Conservation (phyloP, 2,888 invertebrate genomes). For the Smittia sp. region DNA sequence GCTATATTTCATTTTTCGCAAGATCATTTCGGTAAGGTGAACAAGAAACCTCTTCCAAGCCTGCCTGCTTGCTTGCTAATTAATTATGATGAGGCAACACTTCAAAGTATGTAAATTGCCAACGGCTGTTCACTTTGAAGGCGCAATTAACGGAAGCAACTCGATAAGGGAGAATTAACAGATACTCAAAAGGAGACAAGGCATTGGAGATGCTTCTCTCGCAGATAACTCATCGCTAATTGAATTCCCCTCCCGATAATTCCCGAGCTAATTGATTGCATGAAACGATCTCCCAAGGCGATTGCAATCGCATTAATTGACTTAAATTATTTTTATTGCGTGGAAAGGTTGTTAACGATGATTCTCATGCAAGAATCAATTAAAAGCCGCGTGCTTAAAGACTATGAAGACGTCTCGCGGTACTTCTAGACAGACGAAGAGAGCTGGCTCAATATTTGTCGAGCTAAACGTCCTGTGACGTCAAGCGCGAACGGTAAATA, state of each 20-base stretch:
- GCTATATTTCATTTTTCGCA: not conserved
- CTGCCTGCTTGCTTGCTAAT: not conserved
- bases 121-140: not conserved
- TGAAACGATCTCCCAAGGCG: constrained; percentile 6
- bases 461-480: no score
- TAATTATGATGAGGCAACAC: not conserved
- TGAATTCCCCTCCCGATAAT: not conserved
- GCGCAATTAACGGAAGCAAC: not conserved
- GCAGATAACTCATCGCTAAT: not conserved
- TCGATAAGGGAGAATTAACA: not conserved
- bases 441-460: no score
- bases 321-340: not conserved
- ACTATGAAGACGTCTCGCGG: no score
- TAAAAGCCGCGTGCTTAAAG: no score
- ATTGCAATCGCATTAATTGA: constrained; percentile 9
- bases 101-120: not conserved
- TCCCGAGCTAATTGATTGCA: not conserved
- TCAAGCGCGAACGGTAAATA: no score
- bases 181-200: not conserved
- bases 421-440: no score
- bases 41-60: constrained; percentile 3
- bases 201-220: not conserved
- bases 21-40: constrained; percentile 11
- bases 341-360: not conserved
- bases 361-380: no score